Percentiles rank a stretch among this genome's conserved stretches.
These are phyloP conservation scores for Coptotermes formosanus DNA, from an alignment of 1,140 invertebrate genomes.

Conservation along the genomic window DNA sequence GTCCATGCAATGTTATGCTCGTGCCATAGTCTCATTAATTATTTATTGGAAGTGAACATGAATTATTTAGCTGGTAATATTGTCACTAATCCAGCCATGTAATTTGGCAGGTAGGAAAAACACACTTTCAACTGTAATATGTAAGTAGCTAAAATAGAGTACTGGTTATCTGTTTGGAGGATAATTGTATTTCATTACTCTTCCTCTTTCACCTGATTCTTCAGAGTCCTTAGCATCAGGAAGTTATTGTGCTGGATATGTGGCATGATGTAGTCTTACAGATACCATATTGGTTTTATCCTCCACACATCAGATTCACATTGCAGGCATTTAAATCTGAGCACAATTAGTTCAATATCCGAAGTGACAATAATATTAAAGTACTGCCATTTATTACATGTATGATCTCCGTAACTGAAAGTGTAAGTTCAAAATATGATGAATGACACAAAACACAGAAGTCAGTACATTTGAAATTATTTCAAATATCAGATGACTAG, in stretches of 20 bases:
- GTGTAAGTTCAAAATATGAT: background rate
- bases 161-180: background rate
- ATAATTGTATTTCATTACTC: background rate
- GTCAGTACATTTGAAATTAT: constrained; percentile 17
- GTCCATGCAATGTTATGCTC: background rate
- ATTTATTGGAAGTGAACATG: background rate
- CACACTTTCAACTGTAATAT: background rate
- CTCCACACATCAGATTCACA: constrained; percentile 1
- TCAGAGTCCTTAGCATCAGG: background rate
- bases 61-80: background rate
- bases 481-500: background rate
- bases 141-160: background rate
- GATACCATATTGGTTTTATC: background rate
- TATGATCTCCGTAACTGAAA: background rate
- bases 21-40: background rate
- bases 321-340: background rate
- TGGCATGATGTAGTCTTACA: background rate
- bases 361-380: background rate
- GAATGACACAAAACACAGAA: constrained; percentile 4
- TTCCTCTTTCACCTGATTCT: background rate
- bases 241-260: background rate
- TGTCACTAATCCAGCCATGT: background rate
- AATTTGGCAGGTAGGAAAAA: constrained; percentile 3
- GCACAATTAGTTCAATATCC: background rate
- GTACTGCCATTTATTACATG: background rate